These are phyloP conservation scores for Bolborhynchus lineola DNA, from an alignment of 2,113 vertebrate genomes.

Conservation along the genomic window DNA sequence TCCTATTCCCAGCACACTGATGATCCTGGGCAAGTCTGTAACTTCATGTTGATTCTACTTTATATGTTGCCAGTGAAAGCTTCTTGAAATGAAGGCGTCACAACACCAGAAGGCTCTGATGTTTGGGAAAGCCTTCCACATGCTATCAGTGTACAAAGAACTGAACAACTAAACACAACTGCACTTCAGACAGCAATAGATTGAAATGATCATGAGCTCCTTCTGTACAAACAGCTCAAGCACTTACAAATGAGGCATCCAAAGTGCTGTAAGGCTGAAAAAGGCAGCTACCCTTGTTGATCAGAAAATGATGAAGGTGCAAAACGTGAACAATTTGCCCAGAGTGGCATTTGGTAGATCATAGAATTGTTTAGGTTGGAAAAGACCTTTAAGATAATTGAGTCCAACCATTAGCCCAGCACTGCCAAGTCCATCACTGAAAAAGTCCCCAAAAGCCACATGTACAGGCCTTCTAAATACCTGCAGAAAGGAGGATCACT, in stretches of 20 bases:
- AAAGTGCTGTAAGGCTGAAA: neutral
- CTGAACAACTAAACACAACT: neutral
- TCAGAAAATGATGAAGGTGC: neutral
- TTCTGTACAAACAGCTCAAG: neutral
- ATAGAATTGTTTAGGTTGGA: neutral
- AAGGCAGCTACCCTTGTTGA: neutral
- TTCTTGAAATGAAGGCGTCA: neutral
- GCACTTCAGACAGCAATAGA: neutral
- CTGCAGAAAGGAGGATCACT: neutral
- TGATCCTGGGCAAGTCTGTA: neutral
- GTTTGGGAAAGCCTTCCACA: neutral
- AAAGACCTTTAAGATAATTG: neutral
- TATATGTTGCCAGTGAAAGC: neutral
- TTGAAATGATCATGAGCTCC: rapidly evolving
- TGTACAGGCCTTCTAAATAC: neutral
- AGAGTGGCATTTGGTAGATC: neutral
- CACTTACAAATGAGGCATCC: neutral
- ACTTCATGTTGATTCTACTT: neutral
- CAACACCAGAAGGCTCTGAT: neutral
- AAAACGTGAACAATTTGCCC: neutral
- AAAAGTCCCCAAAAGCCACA: neutral
- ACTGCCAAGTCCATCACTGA: neutral
- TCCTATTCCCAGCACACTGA: neutral
- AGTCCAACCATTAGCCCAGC: neutral
- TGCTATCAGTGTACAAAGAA: rapidly evolving